Percentiles rank a stretch among this genome's conserved stretches.
phyloP scores from a whole-genome alignment of 37 sponge, comb jelly and placozoan species.

The Cliona cf. orientalis region DNA sequence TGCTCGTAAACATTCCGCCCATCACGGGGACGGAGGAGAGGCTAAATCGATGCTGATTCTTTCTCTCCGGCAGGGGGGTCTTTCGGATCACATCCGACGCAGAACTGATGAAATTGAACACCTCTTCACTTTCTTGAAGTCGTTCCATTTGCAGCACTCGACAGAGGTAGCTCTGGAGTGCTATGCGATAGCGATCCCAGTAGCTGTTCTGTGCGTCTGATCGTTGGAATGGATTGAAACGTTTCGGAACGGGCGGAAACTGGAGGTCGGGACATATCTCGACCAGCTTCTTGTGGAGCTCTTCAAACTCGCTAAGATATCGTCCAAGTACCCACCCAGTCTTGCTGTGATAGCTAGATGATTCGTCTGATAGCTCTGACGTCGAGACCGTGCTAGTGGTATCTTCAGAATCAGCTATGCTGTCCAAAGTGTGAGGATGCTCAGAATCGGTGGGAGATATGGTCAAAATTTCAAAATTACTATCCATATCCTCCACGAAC shows the following conservation, averaged over 20 bases:
- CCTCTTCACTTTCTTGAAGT: slow-evolving; percentile 73
- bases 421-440: not conserved
- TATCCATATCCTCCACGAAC: no score
- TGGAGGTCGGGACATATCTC: slow-evolving; percentile 46
- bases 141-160: slow-evolving; percentile 33
- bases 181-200: slow-evolving; percentile 61
- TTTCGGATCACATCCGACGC: slow-evolving; percentile 55
- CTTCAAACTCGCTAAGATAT: slow-evolving; percentile 73
- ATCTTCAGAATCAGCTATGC: slow-evolving; percentile 16
- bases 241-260: slow-evolving; percentile 52
- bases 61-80: slow-evolving; percentile 11
- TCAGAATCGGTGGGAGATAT: not conserved
- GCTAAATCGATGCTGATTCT: slow-evolving; percentile 3
- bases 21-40: slow-evolving; percentile 6
- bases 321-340: slow-evolving; percentile 86
- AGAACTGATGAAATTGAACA: slow-evolving; percentile 83
- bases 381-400: not conserved
- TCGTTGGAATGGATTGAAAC: slow-evolving; percentile 24
- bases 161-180: slow-evolving; percentile 58
- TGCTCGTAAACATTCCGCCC: not conserved
- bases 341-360: not conserved
- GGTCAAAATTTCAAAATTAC: no score
- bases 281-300: slow-evolving; percentile 70
- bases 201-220: slow-evolving; percentile 31
- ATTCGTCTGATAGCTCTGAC: slow-evolving; percentile 3